Percentiles rank a stretch among this genome's conserved stretches.
Evolutionary conservation across 2,113 vertebrate genomes (phyloP).

Genomic region (Corapipo altera): DNA sequence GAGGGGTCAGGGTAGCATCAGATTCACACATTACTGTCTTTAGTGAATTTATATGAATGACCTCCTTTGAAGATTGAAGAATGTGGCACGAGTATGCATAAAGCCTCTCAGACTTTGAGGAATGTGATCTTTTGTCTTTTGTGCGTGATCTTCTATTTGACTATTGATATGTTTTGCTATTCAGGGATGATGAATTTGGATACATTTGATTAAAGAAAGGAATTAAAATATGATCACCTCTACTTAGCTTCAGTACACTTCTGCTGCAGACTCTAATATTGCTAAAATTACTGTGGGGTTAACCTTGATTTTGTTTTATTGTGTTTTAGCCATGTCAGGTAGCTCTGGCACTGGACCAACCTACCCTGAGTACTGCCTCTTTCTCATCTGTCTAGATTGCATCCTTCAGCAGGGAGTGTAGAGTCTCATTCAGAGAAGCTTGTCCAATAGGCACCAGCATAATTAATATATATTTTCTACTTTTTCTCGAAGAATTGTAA

Average conservation of each 20-base stretch:
- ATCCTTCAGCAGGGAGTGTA: neutral
- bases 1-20: slow-evolving; percentile 77
- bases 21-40: slow-evolving; percentile 82
- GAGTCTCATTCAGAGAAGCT: slow-evolving; percentile 15
- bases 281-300: neutral
- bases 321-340: slow-evolving; percentile 4
- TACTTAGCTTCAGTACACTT: neutral
- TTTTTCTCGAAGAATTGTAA: neutral
- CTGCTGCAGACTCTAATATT: neutral
- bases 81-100: slow-evolving; percentile 61
- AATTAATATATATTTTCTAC: slow-evolving; percentile 21
- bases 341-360: neutral
- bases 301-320: slow-evolving; percentile 7
- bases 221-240: slow-evolving; percentile 31
- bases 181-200: slow-evolving; percentile 4
- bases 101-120: slow-evolving; percentile 51
- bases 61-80: slow-evolving; percentile 81
- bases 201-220: slow-evolving; percentile 16
- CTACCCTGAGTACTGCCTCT: neutral
- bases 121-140: slow-evolving; percentile 66
- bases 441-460: neutral
- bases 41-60: slow-evolving; percentile 82
- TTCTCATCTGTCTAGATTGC: neutral
- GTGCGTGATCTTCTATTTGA: slow-evolving; percentile 42
- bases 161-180: slow-evolving; percentile 42